Evolutionary conservation across 2,113 vertebrate genomes (phyloP).

Genomic region (Tringa solitaria): DNA sequence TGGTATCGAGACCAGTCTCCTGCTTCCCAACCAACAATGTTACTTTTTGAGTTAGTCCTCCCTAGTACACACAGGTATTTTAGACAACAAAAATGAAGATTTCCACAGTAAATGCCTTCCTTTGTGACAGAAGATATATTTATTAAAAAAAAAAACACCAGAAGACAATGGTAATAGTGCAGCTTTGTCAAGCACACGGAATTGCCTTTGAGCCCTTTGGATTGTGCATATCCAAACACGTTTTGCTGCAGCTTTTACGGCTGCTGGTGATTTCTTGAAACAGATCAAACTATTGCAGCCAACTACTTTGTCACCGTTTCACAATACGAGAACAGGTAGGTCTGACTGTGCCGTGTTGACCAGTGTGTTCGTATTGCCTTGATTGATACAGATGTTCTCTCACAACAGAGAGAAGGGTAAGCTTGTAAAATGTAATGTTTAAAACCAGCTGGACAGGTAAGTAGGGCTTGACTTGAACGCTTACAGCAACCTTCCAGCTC

Average conservation of each 20-base stretch:
- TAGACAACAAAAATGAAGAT: not conserved
- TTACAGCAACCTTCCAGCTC: not conserved
- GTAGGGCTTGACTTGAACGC: not conserved
- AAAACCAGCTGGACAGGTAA: not conserved
- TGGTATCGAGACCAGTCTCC: not conserved
- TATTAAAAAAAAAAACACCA: not conserved
- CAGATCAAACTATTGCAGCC: not conserved
- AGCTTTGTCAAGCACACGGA: not conserved
- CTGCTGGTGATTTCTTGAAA: not conserved
- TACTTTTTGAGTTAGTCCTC: not conserved
- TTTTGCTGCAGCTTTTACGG: not conserved
- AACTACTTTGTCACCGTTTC: not conserved
- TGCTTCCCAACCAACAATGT: not conserved
- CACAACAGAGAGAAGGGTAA: not conserved
- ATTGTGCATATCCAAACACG: not conserved
- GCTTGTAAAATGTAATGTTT: not conserved
- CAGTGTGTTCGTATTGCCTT: not conserved
- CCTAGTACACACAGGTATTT: not conserved
- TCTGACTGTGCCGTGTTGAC: not conserved
- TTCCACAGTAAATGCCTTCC: not conserved
- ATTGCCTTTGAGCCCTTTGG: not conserved
- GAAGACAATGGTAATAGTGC: not conserved
- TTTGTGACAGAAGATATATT: not conserved
- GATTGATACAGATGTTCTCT: not conserved
- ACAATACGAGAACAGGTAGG: not conserved